Evolutionary conservation across 1,140 invertebrate species (phyloP), one percentile per base, ranked within the genome.

Genomic region (Neodiprion lecontei): DNA sequence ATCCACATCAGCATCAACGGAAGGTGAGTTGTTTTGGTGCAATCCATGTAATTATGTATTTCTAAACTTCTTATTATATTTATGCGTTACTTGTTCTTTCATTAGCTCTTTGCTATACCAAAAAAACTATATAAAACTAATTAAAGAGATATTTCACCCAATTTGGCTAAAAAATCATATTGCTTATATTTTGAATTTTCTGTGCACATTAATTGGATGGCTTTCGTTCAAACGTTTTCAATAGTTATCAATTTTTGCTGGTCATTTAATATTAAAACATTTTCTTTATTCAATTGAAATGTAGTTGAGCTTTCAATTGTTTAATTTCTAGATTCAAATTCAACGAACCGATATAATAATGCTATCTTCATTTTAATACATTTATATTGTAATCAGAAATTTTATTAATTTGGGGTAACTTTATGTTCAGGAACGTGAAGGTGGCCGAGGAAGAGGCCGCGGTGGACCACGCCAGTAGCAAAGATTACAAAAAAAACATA

Each of bases 1-100:
- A 74, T 85, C 86, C 76, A 86, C 90, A 79, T 91, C 89, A 75
- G 87, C 86, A 84, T 90, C 90, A 78, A 85, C 90, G 75, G 87
- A 91, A 78, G 89, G 87, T 87, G 79, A 78, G 76, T 77, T n/a
- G 14, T 84, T 74, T 9, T 78, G 74, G 10, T 92, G 92, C 67
- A 14, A 65, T 7, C 61, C 61, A 65, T 65, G n/a, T 61, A n/a
- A 61, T 11, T 61, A 11, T n/a, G n/a, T n/a, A 40, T 40, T 40
- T 40, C 28, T 40, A 40, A 40, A 40, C 5, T 1, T 40, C 28
- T 5, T 40, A 28, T 28, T 28, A 40, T 40, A 40, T 40, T 40
- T 40, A 40, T 40, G 28, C 28, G 5, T 40, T 40, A 40, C 28
- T 40, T 40, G 1, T 40, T 40, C 28, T 40, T 40, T 40, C 28